Conservation (phyloP, 2,797 vertebrate genomes). For the Enteromius radiatus region DNA sequence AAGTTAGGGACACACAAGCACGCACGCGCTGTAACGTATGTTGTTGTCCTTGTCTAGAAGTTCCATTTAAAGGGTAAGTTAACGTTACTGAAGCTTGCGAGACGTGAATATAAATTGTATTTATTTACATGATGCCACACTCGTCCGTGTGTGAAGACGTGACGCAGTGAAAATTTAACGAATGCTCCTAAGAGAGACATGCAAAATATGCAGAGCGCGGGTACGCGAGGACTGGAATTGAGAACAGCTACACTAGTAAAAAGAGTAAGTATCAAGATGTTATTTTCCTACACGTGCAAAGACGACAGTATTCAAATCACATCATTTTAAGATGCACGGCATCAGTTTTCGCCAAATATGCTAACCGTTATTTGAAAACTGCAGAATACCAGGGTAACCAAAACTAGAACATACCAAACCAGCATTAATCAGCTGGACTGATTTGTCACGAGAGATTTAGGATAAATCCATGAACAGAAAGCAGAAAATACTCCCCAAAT, state of each 20-base stretch:
- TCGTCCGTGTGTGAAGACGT: too few species aligned
- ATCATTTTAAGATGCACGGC: not conserved
- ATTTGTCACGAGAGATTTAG: conserved; percentile 66
- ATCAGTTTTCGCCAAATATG: not conserved
- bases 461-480: conserved; percentile 59
- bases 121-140: too few species aligned
- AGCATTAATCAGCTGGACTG: not conserved
- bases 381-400: not conserved
- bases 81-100: too few species aligned
- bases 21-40: too few species aligned
- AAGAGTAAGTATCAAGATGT: not conserved
- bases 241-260: not conserved
- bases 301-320: not conserved
- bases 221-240: too few species aligned
- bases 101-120: too few species aligned
- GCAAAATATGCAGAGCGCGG: too few species aligned
- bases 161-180: too few species aligned
- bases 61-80: too few species aligned
- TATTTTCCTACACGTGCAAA: not conserved
- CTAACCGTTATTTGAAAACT: not conserved
- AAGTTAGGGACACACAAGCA: too few species aligned
- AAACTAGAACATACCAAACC: not conserved
- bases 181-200: too few species aligned
- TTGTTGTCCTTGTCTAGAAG: too few species aligned
- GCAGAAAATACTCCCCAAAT: conserved; percentile 59